Base-by-base conservation (phyloP, 2,888 invertebrate species). In the Priocnemis perturbator region DNA sequence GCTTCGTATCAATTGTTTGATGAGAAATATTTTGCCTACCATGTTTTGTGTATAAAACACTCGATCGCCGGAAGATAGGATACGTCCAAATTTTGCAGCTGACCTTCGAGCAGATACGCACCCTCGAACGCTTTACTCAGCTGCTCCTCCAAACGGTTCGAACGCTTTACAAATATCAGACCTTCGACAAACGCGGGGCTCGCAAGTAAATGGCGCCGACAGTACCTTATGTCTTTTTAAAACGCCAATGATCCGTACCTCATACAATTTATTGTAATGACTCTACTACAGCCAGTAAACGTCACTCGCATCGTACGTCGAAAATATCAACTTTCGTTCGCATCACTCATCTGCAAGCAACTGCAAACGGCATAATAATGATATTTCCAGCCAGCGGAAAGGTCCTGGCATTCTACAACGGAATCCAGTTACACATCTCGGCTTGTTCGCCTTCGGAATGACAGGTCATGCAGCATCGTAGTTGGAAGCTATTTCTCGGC, bases 121-220 rank as follows among this genome's bases (percentile, higher is more conserved):
- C 37, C 7, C 37, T 37, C 11, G 37, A 50, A 44, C 48, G 59
- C 59, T 64, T 64, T 64, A 48, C 60, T 68, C 68, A 59, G 60
- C 68, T 68, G 56, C 48, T 68, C 44, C 53, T 64, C 59, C 64
- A 45, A 67, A 64, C 7, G 59, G 53, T 59, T 64, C 48, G 59
- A 64, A 64, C 59, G 50, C 64, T 77, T 55, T 21, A 71, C 64
- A 72, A 72, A 74, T 74, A 73, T 74, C 65, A 68, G 72, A 70
- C 71, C 64, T 56, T 52, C 60, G 60, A 65, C 69, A 69, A 77
- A 77, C 68, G 71, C 69, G 52, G 64, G 64, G 7, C 37, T 37
- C 11, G 1, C 37, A 37, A 37, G 37, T 37, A 37, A 37, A 37
- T 37, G 37, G 37, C 37, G 37, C 37, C 11, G 37, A 37, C 37